phyloP scores from a whole-genome alignment of 2,888 invertebrate species.

The Deilephila elpenor region DNA sequence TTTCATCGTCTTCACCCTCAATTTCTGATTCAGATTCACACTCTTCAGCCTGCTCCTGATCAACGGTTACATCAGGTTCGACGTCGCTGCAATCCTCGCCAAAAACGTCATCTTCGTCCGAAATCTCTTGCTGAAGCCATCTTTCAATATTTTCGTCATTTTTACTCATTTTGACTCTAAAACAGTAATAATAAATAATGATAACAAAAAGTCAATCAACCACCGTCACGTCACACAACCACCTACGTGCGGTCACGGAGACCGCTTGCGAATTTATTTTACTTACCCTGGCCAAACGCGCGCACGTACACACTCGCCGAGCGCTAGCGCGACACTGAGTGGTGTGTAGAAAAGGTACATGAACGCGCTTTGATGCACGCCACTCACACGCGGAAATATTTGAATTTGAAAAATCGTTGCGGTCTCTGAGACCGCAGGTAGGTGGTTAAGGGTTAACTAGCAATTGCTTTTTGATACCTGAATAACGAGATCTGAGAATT shows the following conservation, averaged over 20 bases:
- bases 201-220: neutral
- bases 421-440: neutral
- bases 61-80: neutral
- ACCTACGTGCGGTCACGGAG: neutral
- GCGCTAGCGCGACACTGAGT: neutral
- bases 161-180: neutral
- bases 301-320: neutral
- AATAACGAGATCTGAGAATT: no score
- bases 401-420: neutral
- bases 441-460: neutral
- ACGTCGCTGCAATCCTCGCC: conserved; percentile 1
- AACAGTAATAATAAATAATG: neutral
- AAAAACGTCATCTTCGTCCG: neutral
- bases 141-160: neutral
- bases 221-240: neutral
- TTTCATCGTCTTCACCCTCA: neutral
- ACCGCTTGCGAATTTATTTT: neutral
- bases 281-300: neutral
- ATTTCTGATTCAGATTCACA: neutral
- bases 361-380: neutral
- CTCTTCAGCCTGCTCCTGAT: neutral
- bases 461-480: no score
- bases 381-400: neutral
- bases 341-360: conserved; percentile 1
- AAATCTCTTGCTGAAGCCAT: neutral